Conservation (phyloP, 2,888 invertebrate genomes). For the Scaeva pyrastri region DNA sequence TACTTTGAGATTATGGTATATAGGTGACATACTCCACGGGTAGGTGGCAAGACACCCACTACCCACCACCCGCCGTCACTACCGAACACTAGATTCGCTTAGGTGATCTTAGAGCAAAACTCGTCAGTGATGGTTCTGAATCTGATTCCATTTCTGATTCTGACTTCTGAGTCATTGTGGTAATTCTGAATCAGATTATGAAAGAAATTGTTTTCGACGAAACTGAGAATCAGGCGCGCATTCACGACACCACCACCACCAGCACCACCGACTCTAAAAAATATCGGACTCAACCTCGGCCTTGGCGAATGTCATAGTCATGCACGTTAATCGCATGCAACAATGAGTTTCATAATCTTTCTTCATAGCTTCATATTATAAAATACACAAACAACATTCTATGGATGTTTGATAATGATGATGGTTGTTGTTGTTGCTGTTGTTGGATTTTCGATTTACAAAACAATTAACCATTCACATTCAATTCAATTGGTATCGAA, state of each 20-base stretch:
- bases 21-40: conserved; percentile 25
- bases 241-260: conserved; percentile 8
- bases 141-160: conserved; percentile 35
- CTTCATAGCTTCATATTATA: not conserved
- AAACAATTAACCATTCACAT: conserved; percentile 67
- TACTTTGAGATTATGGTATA: not conserved
- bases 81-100: conserved; percentile 35
- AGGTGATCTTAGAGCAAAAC: conserved; percentile 43
- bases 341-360: conserved; percentile 69
- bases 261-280: not conserved
- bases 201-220: conserved; percentile 62
- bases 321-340: conserved; percentile 73
- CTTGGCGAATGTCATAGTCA: conserved; percentile 75
- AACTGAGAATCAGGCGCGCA: conserved; percentile 30
- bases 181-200: conserved; percentile 42
- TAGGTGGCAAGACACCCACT: conserved; percentile 51
- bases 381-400: conserved; percentile 26
- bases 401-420: conserved; percentile 14
- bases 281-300: conserved; percentile 33
- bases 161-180: conserved; percentile 34
- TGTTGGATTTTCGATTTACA: conserved; percentile 43
- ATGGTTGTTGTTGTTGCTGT: conserved; percentile 7
- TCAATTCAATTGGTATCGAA: conserved; percentile 55
- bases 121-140: conserved; percentile 39
- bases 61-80: not conserved